Conservation (phyloP, 2,888 invertebrate genomes). For the Linnaemya vulpina region DNA sequence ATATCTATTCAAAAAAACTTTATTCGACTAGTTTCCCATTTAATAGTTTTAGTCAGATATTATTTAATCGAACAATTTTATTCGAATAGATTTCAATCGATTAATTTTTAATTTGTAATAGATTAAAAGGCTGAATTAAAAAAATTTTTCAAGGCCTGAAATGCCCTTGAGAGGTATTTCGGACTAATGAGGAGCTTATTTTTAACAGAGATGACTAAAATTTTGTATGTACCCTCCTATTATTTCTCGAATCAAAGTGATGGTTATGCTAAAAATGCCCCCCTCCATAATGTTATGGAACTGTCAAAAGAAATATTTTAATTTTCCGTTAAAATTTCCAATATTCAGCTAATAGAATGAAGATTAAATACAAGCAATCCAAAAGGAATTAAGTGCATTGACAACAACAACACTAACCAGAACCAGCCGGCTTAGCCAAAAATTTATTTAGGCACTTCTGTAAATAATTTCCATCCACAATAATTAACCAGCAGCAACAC, state of each 20-base stretch:
- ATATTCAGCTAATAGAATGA: constrained; percentile 19
- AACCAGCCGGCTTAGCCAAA: constrained; percentile 56
- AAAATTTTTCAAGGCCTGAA: too few species aligned
- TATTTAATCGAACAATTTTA: too few species aligned
- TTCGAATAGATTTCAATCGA: too few species aligned
- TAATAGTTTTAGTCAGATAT: too few species aligned
- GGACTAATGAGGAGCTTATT: too few species aligned
- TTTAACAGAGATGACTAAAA: too few species aligned
- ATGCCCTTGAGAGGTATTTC: too few species aligned
- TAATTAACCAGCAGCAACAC: constrained; percentile 20
- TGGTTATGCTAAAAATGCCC: background rate
- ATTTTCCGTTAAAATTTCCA: background rate
- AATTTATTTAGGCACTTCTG: background rate
- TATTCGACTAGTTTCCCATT: too few species aligned
- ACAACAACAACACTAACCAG: constrained; percentile 10
- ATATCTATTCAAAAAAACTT: too few species aligned
- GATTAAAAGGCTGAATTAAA: too few species aligned
- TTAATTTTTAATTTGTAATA: too few species aligned
- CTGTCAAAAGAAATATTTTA: constrained; percentile 28
- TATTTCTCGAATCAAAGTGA: background rate
- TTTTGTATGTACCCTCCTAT: too few species aligned
- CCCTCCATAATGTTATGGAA: background rate
- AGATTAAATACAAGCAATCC: constrained; percentile 5
- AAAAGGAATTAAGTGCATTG: constrained; percentile 16
- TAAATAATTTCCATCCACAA: constrained; percentile 63